phyloP scores from a whole-genome alignment of 2,113 vertebrate species.

The Leptosomus discolor region DNA sequence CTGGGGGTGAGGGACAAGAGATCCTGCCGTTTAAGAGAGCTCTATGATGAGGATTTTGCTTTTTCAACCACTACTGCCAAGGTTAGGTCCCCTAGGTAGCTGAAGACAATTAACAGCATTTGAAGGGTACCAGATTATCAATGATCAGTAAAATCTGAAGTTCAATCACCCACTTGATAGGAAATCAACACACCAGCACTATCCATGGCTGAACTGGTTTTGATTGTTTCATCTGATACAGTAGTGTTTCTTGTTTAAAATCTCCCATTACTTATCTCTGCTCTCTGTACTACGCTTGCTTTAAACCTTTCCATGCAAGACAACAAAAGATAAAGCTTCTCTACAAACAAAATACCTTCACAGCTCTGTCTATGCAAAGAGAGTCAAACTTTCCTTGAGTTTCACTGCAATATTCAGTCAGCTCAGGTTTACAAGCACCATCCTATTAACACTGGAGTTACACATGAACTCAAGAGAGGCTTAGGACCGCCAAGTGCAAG shows the following conservation, averaged over 20 bases:
- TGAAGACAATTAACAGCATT: not conserved
- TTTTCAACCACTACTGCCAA: not conserved
- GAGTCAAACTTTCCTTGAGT: not conserved
- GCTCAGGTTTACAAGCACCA: not conserved
- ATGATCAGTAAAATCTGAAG: not conserved
- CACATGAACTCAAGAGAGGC: accelerated
- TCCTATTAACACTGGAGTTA: not conserved
- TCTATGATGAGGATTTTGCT: not conserved
- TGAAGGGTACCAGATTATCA: not conserved
- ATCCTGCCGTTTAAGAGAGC: not conserved
- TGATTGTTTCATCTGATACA: not conserved
- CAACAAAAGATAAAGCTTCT: not conserved
- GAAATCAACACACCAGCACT: not conserved
- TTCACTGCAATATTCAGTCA: not conserved
- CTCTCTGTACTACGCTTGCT: not conserved
- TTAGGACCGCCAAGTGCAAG: not conserved
- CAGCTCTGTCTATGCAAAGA: not conserved
- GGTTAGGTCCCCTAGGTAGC: not conserved
- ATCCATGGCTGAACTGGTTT: not conserved
- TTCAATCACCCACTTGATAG: not conserved
- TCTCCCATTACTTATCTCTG: not conserved
- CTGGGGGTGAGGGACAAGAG: not conserved
- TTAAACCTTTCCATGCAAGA: not conserved
- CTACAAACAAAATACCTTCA: not conserved
- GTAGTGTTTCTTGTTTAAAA: not conserved